A percentile compares a stretch with the other conserved stretches of the same genome.
Evolutionary conservation across 2,797 vertebrate genomes (phyloP).

Genomic region (Sebastes kiyomatsui): DNA sequence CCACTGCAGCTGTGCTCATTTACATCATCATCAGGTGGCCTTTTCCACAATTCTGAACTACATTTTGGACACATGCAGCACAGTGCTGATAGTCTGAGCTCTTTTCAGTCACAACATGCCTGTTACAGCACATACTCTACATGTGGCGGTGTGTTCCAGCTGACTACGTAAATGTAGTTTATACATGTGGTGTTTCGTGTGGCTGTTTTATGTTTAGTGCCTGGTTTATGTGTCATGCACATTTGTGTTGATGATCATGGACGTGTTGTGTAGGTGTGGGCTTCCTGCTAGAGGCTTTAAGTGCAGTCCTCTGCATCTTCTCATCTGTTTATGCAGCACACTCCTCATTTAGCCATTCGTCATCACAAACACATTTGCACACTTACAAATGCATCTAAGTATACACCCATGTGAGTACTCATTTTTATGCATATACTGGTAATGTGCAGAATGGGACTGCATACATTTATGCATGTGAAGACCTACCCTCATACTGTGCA

Average conservation of each 20-base stretch:
- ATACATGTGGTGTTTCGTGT: background rate
- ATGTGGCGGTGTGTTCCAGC: background rate
- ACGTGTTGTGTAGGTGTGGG: slow-evolving; percentile 22
- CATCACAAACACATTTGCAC: slow-evolving; percentile 19
- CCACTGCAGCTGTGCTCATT: no score
- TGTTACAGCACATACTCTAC: background rate
- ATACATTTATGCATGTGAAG: background rate
- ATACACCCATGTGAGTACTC: background rate
- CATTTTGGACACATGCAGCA: background rate
- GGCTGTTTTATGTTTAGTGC: background rate
- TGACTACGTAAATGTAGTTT: background rate
- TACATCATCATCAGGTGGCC: no score
- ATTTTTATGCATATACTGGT: background rate
- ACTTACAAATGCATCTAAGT: background rate
- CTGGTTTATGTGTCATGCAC: background rate
- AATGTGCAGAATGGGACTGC: background rate
- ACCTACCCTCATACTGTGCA: background rate
- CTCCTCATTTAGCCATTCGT: slow-evolving; percentile 35
- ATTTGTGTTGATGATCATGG: slow-evolving; percentile 18
- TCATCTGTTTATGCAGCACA: slow-evolving; percentile 24
- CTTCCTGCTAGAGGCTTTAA: slow-evolving; percentile 13
- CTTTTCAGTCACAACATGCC: background rate
- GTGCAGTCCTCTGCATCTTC: slow-evolving; percentile 14
- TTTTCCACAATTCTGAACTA: background rate
- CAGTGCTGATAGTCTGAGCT: background rate